Conservation (phyloP, 2,797 vertebrate species). For the Centroberyx gerrardi region DNA sequence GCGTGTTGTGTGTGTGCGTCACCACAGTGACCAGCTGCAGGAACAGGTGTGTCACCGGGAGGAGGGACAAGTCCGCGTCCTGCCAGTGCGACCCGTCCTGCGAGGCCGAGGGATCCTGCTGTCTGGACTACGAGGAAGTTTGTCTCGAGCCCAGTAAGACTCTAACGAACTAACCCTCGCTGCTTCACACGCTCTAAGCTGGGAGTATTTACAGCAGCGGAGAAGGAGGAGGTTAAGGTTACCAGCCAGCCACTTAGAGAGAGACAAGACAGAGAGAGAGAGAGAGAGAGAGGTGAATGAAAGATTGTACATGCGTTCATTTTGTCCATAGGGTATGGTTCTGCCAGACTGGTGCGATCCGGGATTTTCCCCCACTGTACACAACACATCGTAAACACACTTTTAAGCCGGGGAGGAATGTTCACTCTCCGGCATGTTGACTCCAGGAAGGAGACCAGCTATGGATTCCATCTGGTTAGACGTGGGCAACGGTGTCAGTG, state of each 20-base stretch:
- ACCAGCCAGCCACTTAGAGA: constrained; percentile 19
- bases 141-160: constrained; percentile 85
- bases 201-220: constrained; percentile 45
- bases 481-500: constrained; percentile 60
- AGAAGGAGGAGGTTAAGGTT: constrained; percentile 42
- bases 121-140: constrained; percentile 85
- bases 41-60: constrained; percentile 41
- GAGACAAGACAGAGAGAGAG: background rate
- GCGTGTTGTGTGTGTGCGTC: background rate
- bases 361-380: constrained; percentile 11
- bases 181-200: constrained; percentile 41
- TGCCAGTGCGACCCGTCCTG: constrained; percentile 86
- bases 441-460: constrained; percentile 20
- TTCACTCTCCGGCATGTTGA: constrained; percentile 45
- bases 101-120: constrained; percentile 85
- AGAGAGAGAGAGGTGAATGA: background rate
- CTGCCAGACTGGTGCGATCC: constrained; percentile 15
- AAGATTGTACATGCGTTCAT: background rate
- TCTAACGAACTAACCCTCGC: background rate
- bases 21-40: constrained; percentile 52
- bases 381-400: constrained; percentile 40
- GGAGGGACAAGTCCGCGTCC: constrained; percentile 75
- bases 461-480: constrained; percentile 54
- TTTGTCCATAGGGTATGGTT: constrained; percentile 18
- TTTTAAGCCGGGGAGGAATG: constrained; percentile 62